Evolutionary conservation across 53 echinoderm and acorn worm genomes (phyloP).

Genomic region (Echinarachnius parma): DNA sequence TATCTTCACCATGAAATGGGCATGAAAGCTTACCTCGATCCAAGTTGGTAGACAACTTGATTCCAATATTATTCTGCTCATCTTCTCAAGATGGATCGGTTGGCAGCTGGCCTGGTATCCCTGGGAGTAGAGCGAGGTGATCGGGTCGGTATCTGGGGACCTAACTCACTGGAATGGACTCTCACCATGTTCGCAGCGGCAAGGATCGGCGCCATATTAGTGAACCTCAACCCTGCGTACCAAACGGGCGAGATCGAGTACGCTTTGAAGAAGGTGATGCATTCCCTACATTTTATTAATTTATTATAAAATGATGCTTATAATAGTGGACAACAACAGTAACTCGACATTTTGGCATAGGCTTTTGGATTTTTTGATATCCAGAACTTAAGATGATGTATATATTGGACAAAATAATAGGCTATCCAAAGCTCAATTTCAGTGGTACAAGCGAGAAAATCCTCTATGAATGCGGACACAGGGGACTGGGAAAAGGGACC

Average conservation of each 20-base stretch:
- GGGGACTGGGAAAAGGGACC: no score
- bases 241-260: constrained; percentile 65
- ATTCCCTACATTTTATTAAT: background rate
- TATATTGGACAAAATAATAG: no score
- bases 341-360: no score
- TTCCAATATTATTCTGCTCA: no score
- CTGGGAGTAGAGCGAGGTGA: constrained; percentile 70
- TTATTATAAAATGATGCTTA: background rate
- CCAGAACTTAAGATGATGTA: no score
- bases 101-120: constrained; percentile 74
- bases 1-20: no score
- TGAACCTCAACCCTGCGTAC: constrained; percentile 90
- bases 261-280: constrained; percentile 61
- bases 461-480: no score
- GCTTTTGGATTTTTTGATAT: no score
- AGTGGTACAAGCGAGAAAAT: no score
- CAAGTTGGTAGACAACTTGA: no score
- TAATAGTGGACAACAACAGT: background rate
- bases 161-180: constrained; percentile 74
- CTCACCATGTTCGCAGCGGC: constrained; percentile 72
- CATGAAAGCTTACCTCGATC: no score
- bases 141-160: constrained; percentile 84
- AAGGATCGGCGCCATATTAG: constrained; percentile 78
- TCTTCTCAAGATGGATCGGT: constrained; percentile 71
- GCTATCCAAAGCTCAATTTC: no score